phyloP scores from a whole-genome alignment of 2,888 invertebrate genomes.

The Silvanus unidentatus region DNA sequence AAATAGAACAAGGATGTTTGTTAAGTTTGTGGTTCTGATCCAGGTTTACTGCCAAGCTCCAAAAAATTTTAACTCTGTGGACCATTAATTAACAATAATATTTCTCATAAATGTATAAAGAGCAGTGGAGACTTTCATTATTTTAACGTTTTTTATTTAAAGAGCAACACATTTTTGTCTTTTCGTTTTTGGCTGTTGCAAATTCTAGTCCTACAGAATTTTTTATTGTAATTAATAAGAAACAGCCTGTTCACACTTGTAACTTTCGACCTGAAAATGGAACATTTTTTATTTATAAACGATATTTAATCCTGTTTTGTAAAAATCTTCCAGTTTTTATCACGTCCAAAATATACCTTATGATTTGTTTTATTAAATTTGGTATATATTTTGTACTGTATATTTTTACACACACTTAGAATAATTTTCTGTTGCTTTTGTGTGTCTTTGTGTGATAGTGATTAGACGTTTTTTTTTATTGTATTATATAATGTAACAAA shows the following conservation, averaged over 20 bases:
- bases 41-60: constrained; percentile 20
- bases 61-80: constrained; percentile 18
- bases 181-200: constrained; percentile 38
- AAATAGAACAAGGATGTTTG: too few species aligned
- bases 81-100: constrained; percentile 23
- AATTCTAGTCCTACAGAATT: constrained; percentile 41
- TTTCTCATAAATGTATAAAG: constrained; percentile 2
- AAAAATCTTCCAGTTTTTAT: too few species aligned
- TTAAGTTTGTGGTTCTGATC: too few species aligned
- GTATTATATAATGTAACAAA: constrained; percentile 59
- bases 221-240: constrained; percentile 28
- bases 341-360: too few species aligned
- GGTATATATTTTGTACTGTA: constrained; percentile 5
- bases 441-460: constrained; percentile 48
- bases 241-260: constrained; percentile 16
- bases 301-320: too few species aligned
- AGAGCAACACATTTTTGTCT: constrained; percentile 9
- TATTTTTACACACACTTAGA: not conserved
- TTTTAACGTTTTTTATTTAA: constrained; percentile 11
- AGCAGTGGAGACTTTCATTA: constrained; percentile 16
- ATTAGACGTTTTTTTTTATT: constrained; percentile 57
- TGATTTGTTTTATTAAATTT: too few species aligned
- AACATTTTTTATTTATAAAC: too few species aligned
- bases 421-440: constrained; percentile 41
- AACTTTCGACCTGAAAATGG: too few species aligned